Conservation (phyloP, 2,888 invertebrate genomes). For the Ptychoptera contaminata region DNA sequence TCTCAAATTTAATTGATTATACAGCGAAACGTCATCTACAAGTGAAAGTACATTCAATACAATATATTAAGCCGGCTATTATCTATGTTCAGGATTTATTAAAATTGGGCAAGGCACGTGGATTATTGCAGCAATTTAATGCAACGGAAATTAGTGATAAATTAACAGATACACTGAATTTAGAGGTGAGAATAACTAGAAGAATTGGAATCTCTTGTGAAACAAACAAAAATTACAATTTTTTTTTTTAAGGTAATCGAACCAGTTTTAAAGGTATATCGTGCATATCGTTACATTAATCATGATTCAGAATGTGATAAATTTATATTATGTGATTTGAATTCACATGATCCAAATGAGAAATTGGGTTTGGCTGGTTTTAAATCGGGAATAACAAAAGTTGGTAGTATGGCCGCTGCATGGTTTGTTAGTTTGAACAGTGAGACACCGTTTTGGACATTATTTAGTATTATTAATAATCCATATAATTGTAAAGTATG, state of each 20-base stretch:
- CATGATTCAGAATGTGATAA: constrained; percentile 56
- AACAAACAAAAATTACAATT: too few species aligned
- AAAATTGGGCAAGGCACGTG: constrained; percentile 51
- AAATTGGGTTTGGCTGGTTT: constrained; percentile 45
- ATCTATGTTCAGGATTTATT: constrained; percentile 56
- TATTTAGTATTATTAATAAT: constrained; percentile 58
- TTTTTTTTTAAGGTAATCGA: constrained; percentile 43
- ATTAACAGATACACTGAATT: constrained; percentile 62
- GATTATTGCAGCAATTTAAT: constrained; percentile 46
- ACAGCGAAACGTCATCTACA: constrained; percentile 52
- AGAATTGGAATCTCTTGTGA: neutral
- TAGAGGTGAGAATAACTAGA: too few species aligned
- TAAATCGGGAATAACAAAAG: constrained; percentile 53
- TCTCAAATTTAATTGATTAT: constrained; percentile 51
- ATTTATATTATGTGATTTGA: constrained; percentile 64
- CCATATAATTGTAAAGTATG: constrained; percentile 58
- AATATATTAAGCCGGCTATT: constrained; percentile 60
- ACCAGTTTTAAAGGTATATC: constrained; percentile 64
- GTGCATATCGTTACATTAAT: constrained; percentile 60
- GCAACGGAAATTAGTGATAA: constrained; percentile 57
- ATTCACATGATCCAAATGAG: constrained; percentile 43
- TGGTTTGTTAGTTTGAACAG: constrained; percentile 61
- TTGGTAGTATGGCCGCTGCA: constrained; percentile 58
- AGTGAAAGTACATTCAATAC: constrained; percentile 51
- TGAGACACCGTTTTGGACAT: constrained; percentile 60